Evolutionary conservation across 2,797 vertebrate genomes (phyloP), one percentile per base, ranked within the genome.

Genomic region (Stomatorhinus walkeri): DNA sequence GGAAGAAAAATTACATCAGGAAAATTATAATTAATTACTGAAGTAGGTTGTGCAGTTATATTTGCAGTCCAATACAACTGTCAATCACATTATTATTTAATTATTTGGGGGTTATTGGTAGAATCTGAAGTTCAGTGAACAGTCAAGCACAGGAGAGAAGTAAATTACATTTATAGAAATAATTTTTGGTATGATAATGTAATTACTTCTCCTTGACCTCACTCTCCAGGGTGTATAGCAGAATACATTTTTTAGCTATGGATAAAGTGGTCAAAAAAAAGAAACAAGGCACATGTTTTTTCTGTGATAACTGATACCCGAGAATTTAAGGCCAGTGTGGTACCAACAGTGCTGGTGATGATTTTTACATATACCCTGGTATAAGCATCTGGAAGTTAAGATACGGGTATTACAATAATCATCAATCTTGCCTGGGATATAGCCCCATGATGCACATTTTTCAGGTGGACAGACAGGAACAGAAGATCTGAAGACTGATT

Each of bases 401-500:
- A 81, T 46, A 81, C 3, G 40, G 76, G 22, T n/a, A 81, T 46
- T 43, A 22, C 16, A 46, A 19, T 43, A 81, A 46, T 81, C 19
- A 9, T n/a, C 40, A 46, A 6, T 43, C 76, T 46, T 81, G 19
- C 40, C 76, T n/a, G 40, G 40, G 40, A 81, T 81, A 81, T 46
- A 19, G 5, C 32, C 32, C 32, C 68, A 76, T 56, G 52, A 3
- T 3, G 24, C 49, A 83, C 72, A 52, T 56, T 87, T 32, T 43
- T 28, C 40, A 36, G 64, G 8, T 40, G n/a, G 85, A 19, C 2
- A 32, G 89, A 88, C 88, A 89, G 87, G 64, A 86, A 89, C 32
- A 46, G 40, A 90, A 90, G 90, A 91, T 90, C 89, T 89, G 87
- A 36, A 7, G 89, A 24, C 89, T 87, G 61, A 90, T 90, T 76